These are phyloP conservation scores for Ammospiza nelsoni DNA, from an alignment of 2,113 vertebrate genomes.

Conservation along the genomic window DNA sequence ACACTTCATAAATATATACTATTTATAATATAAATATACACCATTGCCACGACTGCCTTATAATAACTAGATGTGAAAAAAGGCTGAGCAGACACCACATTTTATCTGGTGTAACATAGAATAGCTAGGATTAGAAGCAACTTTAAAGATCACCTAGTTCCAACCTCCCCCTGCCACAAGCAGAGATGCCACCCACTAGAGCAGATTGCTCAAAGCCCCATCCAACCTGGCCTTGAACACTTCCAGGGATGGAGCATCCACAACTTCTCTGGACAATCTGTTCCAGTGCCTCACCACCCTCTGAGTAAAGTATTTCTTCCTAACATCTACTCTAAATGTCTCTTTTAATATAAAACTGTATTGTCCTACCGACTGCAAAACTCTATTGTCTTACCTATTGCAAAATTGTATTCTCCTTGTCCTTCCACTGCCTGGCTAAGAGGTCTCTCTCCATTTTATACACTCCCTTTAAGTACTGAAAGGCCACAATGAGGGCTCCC, in stretches of 20 bases:
- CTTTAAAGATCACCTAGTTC: background rate
- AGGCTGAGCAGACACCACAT: background rate
- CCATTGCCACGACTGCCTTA: background rate
- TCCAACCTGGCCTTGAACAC: background rate
- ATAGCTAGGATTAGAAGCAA: background rate
- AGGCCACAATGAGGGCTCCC: background rate
- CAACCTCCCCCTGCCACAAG: accelerated
- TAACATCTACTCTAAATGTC: background rate
- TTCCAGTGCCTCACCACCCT: background rate
- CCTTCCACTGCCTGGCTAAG: background rate
- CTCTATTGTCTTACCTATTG: background rate
- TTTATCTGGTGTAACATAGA: background rate
- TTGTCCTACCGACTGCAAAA: too few relatives aligned
- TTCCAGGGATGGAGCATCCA: background rate
- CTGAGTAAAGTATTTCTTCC: background rate
- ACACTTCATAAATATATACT: background rate
- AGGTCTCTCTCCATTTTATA: background rate
- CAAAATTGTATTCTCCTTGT: background rate
- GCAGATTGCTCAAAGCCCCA: background rate
- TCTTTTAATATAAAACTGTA: background rate
- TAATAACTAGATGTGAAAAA: background rate
- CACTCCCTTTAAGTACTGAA: background rate
- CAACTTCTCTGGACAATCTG: background rate
- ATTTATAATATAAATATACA: background rate
- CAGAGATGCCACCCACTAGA: background rate